Evolutionary conservation across 2,113 vertebrate genomes (phyloP).

Genomic region (Chloropsis cyanopogon): DNA sequence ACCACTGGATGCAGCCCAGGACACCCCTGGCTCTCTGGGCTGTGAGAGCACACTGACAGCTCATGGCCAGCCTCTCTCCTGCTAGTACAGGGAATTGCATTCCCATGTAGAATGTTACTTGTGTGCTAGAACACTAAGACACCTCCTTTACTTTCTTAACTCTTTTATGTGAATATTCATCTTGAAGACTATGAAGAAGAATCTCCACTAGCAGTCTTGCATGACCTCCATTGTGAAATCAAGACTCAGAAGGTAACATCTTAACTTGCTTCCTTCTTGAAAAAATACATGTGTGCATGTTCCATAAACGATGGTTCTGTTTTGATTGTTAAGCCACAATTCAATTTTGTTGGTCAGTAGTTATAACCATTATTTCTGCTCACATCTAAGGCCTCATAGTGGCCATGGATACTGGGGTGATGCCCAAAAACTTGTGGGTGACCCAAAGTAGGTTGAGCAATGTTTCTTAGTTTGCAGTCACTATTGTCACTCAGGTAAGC

Average conservation of each 20-base stretch:
- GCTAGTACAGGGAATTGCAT: neutral
- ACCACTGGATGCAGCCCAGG: neutral
- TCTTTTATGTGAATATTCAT: neutral
- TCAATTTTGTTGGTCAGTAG: neutral
- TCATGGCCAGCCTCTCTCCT: neutral
- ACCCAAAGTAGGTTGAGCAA: neutral
- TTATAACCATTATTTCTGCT: neutral
- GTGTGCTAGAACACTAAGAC: neutral
- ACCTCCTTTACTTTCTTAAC: neutral
- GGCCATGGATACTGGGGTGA: neutral
- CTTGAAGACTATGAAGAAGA: constrained; percentile 69
- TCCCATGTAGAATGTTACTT: neutral
- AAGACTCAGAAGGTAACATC: constrained; percentile 79
- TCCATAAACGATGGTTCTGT: neutral
- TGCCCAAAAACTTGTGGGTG: neutral
- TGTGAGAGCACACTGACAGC: neutral
- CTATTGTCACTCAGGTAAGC: neutral
- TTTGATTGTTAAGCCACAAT: neutral
- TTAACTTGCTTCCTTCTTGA: neutral
- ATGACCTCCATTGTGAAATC: constrained; percentile 80
- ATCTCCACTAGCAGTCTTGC: constrained; percentile 69
- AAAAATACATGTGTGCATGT: neutral
- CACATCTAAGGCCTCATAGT: neutral
- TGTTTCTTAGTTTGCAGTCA: neutral
- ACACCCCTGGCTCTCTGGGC: rapidly evolving